Base-by-base conservation (phyloP, 2,888 invertebrate genomes). In the Thereva unica region DNA sequence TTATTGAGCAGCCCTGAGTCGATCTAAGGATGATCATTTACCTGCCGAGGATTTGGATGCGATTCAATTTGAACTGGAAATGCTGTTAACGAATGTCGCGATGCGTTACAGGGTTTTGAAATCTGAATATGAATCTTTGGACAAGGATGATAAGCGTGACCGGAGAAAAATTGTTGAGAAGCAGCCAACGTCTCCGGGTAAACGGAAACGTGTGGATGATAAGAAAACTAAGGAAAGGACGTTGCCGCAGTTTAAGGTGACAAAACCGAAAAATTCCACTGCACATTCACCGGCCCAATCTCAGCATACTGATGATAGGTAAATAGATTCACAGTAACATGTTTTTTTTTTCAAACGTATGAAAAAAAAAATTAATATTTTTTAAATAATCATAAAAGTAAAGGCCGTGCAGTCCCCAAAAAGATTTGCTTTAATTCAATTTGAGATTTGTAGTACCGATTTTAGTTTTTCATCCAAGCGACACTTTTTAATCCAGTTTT, bases 41-140 rank as follows among this genome's bases (percentile, higher is more conserved):
- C 89, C 88, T 12, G 90, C 94, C 84, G 95, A 96, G 74, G 95
- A 97, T 76, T 82, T 96, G 55, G 95, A 96, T 78, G 85, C 87
- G 1, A 82, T 97, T 7, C 96, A 97, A 78, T 82, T 90, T 59
- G 96, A 97, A 78, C 80, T 96, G 59, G 96, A 97, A 80, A 89
- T 89, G 34, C 82, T 96, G 57, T 83, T 96, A 35, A 91, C 93
- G 0, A 90, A 90, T 59, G 91, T 91, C 63, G 93, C 93, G 0
- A 86, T 93, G 10, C 84, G 95, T 66, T 85, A 89, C 72, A 85
- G 93, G 72, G 87, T 89, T 68, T 85, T 96, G n/a, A 89, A 89
- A 73, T 84, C 87, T 2, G 91, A 92, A 81, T 87, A 89, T 68
- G 86, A 89, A 56, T 86, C 84, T 71, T 83, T 90, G 68, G 90